These are phyloP conservation scores for Alloscopus bannaensis DNA, from an alignment of 2,888 invertebrate genomes.

Conservation along the genomic window DNA sequence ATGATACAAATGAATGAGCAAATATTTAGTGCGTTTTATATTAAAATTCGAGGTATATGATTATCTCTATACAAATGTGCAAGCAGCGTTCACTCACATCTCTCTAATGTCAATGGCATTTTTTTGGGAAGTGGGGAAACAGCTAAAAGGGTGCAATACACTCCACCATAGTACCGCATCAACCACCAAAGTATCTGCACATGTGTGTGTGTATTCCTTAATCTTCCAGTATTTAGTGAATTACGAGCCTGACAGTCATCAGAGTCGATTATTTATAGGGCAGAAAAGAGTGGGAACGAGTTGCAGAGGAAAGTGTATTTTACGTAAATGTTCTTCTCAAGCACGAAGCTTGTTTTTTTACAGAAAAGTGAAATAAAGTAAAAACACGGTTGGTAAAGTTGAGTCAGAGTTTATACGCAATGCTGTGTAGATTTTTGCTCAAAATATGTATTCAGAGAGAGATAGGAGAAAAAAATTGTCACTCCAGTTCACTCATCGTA, in stretches of 20 bases:
- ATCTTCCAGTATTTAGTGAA: slow-evolving; percentile 49
- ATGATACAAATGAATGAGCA: too few relatives aligned
- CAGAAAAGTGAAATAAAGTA: not conserved
- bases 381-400: not conserved
- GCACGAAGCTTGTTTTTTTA: slow-evolving; percentile 3
- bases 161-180: slow-evolving; percentile 4
- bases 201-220: too few relatives aligned
- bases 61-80: too few relatives aligned
- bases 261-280: slow-evolving; percentile 52
- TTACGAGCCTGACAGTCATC: slow-evolving; percentile 48
- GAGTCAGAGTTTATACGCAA: not conserved
- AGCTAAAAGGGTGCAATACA: slow-evolving; percentile 47
- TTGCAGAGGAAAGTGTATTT: not conserved
- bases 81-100: slow-evolving; percentile 49
- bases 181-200: too few relatives aligned
- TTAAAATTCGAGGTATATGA: too few relatives aligned
- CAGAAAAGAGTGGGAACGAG: slow-evolving; percentile 31
- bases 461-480: slow-evolving; percentile 50
- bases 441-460: too few relatives aligned
- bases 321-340: not conserved
- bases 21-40: too few relatives aligned
- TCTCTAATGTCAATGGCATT: slow-evolving; percentile 43
- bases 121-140: slow-evolving; percentile 19
- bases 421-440: too few relatives aligned
- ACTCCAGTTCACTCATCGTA: slow-evolving; percentile 57